A percentile compares a stretch with the other conserved stretches of the same genome.
These are phyloP conservation scores for Gallinago solitaria DNA, from an alignment of 2,797 vertebrate species.

Conservation along the genomic window DNA sequence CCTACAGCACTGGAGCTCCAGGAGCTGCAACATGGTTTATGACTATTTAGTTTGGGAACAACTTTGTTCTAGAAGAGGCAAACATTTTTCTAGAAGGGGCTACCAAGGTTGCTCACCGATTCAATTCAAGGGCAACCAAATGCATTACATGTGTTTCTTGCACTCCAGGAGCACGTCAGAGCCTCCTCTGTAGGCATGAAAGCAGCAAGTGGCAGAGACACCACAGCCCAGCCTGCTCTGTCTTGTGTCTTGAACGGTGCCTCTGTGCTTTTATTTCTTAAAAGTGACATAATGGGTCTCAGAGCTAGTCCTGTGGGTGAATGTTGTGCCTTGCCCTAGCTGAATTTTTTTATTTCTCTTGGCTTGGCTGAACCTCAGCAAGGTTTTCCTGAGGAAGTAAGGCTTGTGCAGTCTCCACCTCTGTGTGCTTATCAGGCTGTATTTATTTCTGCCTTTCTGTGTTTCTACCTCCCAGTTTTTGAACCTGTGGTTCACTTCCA, in stretches of 20 bases:
- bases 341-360: not conserved
- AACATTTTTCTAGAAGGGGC: not conserved
- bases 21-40: not conserved
- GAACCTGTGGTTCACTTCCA: not conserved
- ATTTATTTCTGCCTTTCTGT: not conserved
- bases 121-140: not conserved
- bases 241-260: not conserved
- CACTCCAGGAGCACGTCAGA: fast-evolving
- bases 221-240: not conserved
- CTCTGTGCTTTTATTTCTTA: not conserved
- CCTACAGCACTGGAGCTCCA: not conserved
- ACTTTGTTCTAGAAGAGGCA: not conserved
- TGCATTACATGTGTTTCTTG: fast-evolving
- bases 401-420: not conserved
- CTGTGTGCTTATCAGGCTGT: not conserved
- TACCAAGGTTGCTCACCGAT: not conserved
- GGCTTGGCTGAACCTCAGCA: not conserved
- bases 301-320: not conserved
- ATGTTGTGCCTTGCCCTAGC: fast-evolving
- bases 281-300: not conserved
- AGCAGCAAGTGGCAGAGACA: not conserved
- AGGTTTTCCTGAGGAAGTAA: not conserved
- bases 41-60: not conserved
- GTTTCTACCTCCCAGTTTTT: not conserved
- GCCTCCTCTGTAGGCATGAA: too few species aligned